A percentile compares a stretch with the other conserved stretches of the same genome.
Conservation (phyloP, 1,140 invertebrate species). For the Vanessa atalanta region DNA sequence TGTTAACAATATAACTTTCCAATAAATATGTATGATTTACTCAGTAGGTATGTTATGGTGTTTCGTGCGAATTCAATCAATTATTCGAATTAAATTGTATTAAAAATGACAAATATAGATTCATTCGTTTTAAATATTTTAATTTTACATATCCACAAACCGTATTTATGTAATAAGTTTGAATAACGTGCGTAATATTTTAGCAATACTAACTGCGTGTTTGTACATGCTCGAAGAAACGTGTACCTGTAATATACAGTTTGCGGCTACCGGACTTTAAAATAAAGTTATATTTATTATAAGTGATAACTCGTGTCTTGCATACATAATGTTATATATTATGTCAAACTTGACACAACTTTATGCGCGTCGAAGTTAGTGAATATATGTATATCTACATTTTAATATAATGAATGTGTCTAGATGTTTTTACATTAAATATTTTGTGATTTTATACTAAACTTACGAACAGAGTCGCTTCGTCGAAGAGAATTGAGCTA, state of each 20-base stretch:
- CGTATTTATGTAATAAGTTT: background rate
- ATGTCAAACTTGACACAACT: background rate
- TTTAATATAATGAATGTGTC: too few species aligned
- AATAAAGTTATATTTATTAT: conserved; percentile 9
- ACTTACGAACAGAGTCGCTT: too few species aligned
- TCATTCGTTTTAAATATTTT: background rate
- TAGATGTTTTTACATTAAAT: too few species aligned
- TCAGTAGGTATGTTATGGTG: too few species aligned
- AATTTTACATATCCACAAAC: background rate
- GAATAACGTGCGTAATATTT: background rate
- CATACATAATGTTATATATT: background rate
- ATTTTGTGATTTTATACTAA: too few species aligned
- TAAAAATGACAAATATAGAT: background rate
- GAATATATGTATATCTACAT: too few species aligned
- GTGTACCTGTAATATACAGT: background rate
- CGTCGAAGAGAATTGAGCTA: too few species aligned
- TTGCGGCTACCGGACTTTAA: background rate
- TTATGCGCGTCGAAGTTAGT: background rate
- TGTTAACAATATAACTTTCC: too few species aligned
- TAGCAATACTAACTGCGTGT: background rate
- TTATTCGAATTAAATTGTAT: too few species aligned
- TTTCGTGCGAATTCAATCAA: too few species aligned
- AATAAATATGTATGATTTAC: too few species aligned
- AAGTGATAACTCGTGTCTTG: background rate
- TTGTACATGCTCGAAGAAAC: background rate